phyloP scores from a whole-genome alignment of 2,797 vertebrate species.

The Centroberyx gerrardi region DNA sequence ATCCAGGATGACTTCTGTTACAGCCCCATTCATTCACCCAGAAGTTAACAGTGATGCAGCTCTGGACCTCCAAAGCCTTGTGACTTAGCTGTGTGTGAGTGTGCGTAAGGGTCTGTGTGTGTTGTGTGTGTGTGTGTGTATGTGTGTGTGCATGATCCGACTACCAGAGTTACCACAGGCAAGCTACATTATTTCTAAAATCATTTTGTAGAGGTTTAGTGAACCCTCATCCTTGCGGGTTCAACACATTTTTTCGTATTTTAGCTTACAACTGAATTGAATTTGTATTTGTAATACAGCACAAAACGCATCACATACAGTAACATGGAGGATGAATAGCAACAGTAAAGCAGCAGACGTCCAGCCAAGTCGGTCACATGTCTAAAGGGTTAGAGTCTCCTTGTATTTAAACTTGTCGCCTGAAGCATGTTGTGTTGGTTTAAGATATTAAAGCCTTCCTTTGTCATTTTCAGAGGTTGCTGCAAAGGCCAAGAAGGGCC shows the following conservation, averaged over 20 bases:
- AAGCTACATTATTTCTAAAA: not conserved
- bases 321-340: too few species aligned
- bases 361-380: too few species aligned
- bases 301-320: too few species aligned
- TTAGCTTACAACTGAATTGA: too few species aligned
- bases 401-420: too few species aligned
- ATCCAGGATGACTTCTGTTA: slow-evolving; percentile 52
- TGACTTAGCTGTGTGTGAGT: not conserved
- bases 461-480: slow-evolving; percentile 29
- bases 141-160: not conserved
- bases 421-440: too few species aligned
- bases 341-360: too few species aligned
- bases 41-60: slow-evolving; percentile 20
- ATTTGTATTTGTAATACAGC: too few species aligned
- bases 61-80: slow-evolving; percentile 23
- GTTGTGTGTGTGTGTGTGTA: not conserved
- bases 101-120: not conserved
- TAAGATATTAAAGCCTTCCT: not conserved
- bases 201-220: too few species aligned
- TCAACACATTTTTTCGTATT: too few species aligned
- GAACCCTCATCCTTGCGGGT: too few species aligned
- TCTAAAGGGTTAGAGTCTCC: too few species aligned
- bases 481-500: slow-evolving; percentile 17
- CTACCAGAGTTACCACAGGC: not conserved
- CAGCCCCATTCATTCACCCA: slow-evolving; percentile 56